Evolutionary conservation across 2,113 vertebrate genomes (phyloP).

Genomic region (Gobio gobio): DNA sequence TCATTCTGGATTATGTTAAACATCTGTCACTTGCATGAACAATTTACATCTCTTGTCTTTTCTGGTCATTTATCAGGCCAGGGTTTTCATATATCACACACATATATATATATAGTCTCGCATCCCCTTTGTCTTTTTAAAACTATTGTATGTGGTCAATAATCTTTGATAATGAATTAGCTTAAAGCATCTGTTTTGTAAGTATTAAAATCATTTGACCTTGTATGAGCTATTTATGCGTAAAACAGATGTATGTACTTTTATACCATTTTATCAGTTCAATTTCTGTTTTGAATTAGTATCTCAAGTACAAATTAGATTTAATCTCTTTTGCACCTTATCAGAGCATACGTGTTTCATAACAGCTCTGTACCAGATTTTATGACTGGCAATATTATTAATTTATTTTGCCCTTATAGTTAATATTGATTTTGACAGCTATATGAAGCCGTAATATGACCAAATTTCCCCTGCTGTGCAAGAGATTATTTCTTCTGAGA

Average conservation of each 20-base stretch:
- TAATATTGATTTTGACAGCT: conserved; percentile 17
- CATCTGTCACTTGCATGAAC: neutral
- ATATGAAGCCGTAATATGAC: conserved; percentile 8
- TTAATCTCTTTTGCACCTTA: neutral
- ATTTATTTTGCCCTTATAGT: neutral
- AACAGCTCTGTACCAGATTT: neutral
- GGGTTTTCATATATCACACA: neutral
- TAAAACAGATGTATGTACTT: neutral
- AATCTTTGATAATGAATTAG: neutral
- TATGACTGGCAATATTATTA: neutral
- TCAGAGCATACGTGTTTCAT: neutral
- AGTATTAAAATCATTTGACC: neutral
- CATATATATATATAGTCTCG: neutral
- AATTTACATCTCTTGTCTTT: neutral
- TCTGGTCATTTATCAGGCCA: neutral
- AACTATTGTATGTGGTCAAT: neutral
- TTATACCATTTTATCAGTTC: neutral
- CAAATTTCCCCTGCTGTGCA: neutral
- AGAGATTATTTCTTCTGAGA: neutral
- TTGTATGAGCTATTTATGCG: neutral
- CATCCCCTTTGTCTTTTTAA: neutral
- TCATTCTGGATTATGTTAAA: neutral
- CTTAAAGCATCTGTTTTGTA: neutral
- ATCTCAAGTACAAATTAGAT: neutral
- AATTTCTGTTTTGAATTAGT: conserved; percentile 3